phyloP scores from a whole-genome alignment of 2,113 vertebrate genomes.

The Tragelaphus buxtoni region DNA sequence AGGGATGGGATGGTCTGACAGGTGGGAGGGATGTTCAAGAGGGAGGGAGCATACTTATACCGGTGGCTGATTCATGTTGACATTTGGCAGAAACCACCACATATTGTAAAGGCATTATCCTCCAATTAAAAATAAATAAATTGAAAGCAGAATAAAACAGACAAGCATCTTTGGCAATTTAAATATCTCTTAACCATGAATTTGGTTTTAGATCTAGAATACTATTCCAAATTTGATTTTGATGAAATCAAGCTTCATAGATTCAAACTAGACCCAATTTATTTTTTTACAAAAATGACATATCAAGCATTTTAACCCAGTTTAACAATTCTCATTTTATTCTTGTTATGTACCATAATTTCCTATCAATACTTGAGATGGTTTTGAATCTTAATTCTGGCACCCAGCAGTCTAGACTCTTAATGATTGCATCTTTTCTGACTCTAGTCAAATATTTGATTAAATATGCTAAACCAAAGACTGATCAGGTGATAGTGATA shows the following conservation, averaged over 20 bases:
- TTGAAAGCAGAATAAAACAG: not conserved
- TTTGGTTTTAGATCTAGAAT: not conserved
- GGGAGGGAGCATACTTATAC: not conserved
- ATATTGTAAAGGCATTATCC: not conserved
- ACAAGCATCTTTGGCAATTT: not conserved
- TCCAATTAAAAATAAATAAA: not conserved
- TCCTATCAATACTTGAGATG: not conserved
- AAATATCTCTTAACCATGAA: not conserved
- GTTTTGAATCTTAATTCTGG: not conserved
- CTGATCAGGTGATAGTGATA: not conserved
- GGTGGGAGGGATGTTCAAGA: not conserved
- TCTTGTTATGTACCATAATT: not conserved
- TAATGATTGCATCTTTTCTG: not conserved
- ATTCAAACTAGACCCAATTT: not conserved
- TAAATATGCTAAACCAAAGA: not conserved
- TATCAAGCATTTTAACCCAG: not conserved
- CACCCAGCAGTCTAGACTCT: not conserved
- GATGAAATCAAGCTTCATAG: not conserved
- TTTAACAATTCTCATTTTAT: conserved; percentile 19
- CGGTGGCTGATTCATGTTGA: not conserved
- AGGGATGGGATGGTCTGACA: not conserved
- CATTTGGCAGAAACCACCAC: not conserved
- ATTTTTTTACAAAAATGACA: not conserved
- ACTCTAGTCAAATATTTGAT: conserved; percentile 26
- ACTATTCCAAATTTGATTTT: not conserved